phyloP scores from a whole-genome alignment of 2,797 vertebrate genomes.

The Labroides dimidiatus region DNA sequence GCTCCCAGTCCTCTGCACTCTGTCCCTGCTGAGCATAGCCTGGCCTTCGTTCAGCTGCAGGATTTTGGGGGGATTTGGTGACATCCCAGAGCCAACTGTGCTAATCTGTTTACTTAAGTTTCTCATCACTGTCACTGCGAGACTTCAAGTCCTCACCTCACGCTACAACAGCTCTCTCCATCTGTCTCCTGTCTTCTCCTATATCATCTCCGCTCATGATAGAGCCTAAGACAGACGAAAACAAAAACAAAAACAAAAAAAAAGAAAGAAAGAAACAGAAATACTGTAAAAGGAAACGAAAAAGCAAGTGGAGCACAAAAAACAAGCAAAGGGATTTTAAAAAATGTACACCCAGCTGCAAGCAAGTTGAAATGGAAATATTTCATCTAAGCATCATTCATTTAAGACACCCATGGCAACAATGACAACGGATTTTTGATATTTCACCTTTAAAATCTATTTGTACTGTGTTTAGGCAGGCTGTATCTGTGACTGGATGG shows the following conservation, averaged over 20 bases:
- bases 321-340: no score
- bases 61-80: slow-evolving; percentile 32
- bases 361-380: no score
- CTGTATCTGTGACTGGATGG: no score
- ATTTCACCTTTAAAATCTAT: no score
- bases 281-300: background rate
- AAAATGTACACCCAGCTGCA: no score
- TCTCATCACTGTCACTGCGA: slow-evolving; percentile 20
- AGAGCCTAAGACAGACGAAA: slow-evolving; percentile 1
- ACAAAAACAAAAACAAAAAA: background rate
- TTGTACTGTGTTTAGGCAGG: no score
- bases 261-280: background rate
- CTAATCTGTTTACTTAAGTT: slow-evolving; percentile 62
- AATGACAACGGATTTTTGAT: no score
- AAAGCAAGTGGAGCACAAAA: background rate
- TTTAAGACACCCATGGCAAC: no score
- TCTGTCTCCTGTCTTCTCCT: slow-evolving; percentile 62
- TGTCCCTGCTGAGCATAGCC: background rate
- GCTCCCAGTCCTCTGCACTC: background rate
- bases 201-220: slow-evolving; percentile 28
- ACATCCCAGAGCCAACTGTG: slow-evolving; percentile 11
- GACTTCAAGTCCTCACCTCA: slow-evolving; percentile 17
- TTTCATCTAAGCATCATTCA: no score
- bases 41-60: slow-evolving; percentile 4
- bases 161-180: slow-evolving; percentile 27